Evolutionary conservation across 2,888 invertebrate genomes (phyloP), one percentile per base, ranked within the genome.

Genomic region (Chloromyia formosa): DNA sequence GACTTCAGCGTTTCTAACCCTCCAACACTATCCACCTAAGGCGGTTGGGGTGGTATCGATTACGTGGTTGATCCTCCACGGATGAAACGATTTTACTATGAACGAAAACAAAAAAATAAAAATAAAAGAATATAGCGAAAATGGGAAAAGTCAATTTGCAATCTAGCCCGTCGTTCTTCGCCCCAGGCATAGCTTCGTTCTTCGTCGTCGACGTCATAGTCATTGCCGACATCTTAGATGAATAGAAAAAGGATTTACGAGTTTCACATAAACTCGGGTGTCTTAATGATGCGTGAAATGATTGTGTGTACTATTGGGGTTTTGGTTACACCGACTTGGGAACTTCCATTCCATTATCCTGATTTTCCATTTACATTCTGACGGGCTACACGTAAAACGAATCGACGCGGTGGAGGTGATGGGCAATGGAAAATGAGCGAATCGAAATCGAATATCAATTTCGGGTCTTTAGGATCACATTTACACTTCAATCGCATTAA

Each of bases 251-350:
- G 60, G 58, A 61, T 69, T 75, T 40, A 58, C 69, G 69, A 45
- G 74, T 12, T 23, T 64, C 49, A 42, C 71, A 69, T 69, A 62
- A 73, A 74, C 58, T 49, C 68, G 40, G 49, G 69, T 4, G 27
- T 35, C 27, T 76, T 76, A 76, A 76, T 76, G 76, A 76, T 64
- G 56, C 76, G 76, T 76, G 74, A 76, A 76, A 74, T 76, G 74
- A 54, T 74, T 76, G 58, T 75, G 73, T 68, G 56, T 35, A 35
- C 27, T 35, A 4, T 35, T 35, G 20, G 22, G 35, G 61, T 12
- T 58, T 58, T 42, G 75, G 75, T 75, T 72, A 72, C 60, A 68
- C 49, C 27, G 7, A 35, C 27, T 35, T 35, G 27, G 7, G 68
- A 27, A 56, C 35, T 71, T 54, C 23, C 54, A 60, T 73, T 73